Evolutionary conservation across 2,797 vertebrate species (phyloP).

Genomic region (Cercopithecus neglectus): DNA sequence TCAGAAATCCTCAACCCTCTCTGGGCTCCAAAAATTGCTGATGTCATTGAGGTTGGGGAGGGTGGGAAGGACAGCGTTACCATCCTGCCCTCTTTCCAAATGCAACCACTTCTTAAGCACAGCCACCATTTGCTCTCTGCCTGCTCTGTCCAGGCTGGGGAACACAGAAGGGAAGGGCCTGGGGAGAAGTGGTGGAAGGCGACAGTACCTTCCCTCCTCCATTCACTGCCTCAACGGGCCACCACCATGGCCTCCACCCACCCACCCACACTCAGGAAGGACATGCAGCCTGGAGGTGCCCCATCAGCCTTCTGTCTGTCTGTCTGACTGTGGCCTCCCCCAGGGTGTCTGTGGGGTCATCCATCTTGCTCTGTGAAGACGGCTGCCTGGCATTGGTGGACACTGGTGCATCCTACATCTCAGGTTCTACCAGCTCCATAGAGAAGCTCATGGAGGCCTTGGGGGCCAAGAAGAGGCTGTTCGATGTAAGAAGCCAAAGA

Average conservation of each 20-base stretch:
- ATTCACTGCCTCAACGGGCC: not conserved
- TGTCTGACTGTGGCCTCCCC: not conserved
- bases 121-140: not conserved
- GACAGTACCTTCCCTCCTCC: not conserved
- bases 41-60: not conserved
- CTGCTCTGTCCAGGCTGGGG: not conserved
- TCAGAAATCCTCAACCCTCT: slow-evolving; percentile 75
- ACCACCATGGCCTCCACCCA: not conserved
- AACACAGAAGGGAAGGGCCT: not conserved
- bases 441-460: slow-evolving; percentile 91
- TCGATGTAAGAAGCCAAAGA: slow-evolving; percentile 81
- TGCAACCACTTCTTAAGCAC: not conserved
- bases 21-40: not conserved
- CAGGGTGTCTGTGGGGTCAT: slow-evolving; percentile 92
- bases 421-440: slow-evolving; percentile 92
- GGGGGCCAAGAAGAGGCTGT: slow-evolving; percentile 87
- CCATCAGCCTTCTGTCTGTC: not conserved
- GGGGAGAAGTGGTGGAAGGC: rapidly evolving
- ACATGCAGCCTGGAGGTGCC: no score
- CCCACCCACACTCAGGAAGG: not conserved
- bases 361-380: slow-evolving; percentile 90
- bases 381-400: slow-evolving; percentile 93
- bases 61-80: not conserved
- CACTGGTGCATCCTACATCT: slow-evolving; percentile 95
- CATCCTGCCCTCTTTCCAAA: not conserved